These are phyloP conservation scores for Cheilosia pagana DNA, from an alignment of 2,888 invertebrate genomes.

Conservation along the genomic window DNA sequence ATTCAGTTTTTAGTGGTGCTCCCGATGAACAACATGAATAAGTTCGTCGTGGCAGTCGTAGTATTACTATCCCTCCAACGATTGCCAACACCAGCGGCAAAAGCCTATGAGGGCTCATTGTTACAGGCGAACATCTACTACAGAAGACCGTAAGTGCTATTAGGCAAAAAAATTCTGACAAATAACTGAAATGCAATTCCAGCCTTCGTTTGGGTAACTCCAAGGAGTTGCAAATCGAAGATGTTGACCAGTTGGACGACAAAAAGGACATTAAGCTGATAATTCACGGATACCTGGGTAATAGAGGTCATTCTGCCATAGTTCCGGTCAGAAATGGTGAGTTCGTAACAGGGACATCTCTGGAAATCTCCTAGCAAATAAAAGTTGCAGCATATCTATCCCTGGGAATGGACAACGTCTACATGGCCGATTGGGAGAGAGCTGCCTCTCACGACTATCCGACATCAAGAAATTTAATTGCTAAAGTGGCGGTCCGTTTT, in stretches of 20 bases:
- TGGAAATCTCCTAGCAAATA: too few relatives aligned
- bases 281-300: slow-evolving; percentile 81
- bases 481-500: slow-evolving; percentile 77
- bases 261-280: slow-evolving; percentile 80
- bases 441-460: slow-evolving; percentile 80
- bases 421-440: slow-evolving; percentile 82
- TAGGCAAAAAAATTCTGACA: too few relatives aligned
- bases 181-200: slow-evolving; percentile 23
- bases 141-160: slow-evolving; percentile 76
- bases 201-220: slow-evolving; percentile 68
- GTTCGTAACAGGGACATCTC: neutral
- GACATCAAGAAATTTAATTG: slow-evolving; percentile 78
- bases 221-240: slow-evolving; percentile 74
- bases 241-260: slow-evolving; percentile 32
- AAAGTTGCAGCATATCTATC: slow-evolving; percentile 79
- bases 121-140: slow-evolving; percentile 78
- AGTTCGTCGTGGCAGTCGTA: neutral
- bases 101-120: slow-evolving; percentile 30
- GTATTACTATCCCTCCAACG: neutral
- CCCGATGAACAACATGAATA: slow-evolving; percentile 20
- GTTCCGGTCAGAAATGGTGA: slow-evolving; percentile 77
- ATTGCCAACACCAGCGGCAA: neutral
- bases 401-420: slow-evolving; percentile 79
- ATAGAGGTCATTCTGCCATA: slow-evolving; percentile 79
- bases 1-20: slow-evolving; percentile 1